Conservation (phyloP, 2,797 vertebrate genomes). For the Leuciscus waleckii region DNA sequence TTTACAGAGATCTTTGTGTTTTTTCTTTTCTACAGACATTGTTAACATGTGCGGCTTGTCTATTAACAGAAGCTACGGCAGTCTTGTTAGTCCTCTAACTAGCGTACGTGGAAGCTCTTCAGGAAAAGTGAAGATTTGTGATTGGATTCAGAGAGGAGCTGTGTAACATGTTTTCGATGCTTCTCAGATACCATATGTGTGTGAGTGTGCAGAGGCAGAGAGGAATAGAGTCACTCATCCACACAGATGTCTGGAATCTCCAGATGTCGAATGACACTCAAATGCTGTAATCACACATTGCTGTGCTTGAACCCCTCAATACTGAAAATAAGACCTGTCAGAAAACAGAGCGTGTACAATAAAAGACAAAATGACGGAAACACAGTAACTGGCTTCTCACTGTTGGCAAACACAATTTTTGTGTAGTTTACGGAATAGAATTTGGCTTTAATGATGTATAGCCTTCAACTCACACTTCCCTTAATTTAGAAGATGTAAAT, state of each 20-base stretch:
- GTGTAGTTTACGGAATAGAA: not conserved
- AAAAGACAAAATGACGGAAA: slow-evolving; percentile 36
- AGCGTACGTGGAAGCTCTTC: slow-evolving; percentile 28
- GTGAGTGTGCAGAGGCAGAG: slow-evolving; percentile 53
- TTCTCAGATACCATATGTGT: slow-evolving; percentile 61
- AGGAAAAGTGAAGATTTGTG: slow-evolving; percentile 36
- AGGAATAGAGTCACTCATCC: slow-evolving; percentile 60
- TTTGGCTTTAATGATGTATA: slow-evolving; percentile 9
- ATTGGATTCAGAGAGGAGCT: slow-evolving; percentile 24
- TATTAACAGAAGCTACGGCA: not conserved
- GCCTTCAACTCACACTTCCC: not conserved
- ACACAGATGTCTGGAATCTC: slow-evolving; percentile 59
- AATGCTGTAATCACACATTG: slow-evolving; percentile 59
- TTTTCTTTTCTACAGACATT: not conserved
- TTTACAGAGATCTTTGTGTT: not conserved
- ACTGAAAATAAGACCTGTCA: slow-evolving; percentile 55
- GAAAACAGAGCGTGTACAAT: slow-evolving; percentile 44
- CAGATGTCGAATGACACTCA: slow-evolving; percentile 64
- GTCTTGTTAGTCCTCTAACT: slow-evolving; percentile 6
- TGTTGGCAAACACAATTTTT: slow-evolving; percentile 17
- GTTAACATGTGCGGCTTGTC: not conserved
- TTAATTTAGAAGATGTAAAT: not conserved
- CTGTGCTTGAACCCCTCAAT: slow-evolving; percentile 54
- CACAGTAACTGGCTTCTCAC: not conserved
- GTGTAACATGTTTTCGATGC: slow-evolving; percentile 55